Conservation (phyloP, 2,888 invertebrate genomes). For the Bombylius discolor region DNA sequence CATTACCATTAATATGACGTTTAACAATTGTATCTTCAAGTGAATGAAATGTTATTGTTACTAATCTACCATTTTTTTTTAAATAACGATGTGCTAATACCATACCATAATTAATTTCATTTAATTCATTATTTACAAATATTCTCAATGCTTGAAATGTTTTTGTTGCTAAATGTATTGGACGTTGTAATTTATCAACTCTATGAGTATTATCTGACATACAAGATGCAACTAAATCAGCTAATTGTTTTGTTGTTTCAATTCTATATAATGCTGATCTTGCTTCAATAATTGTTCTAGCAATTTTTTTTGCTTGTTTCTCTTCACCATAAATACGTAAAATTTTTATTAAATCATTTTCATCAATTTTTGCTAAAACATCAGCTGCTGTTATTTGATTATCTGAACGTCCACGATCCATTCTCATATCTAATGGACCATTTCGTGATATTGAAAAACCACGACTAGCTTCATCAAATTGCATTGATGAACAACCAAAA, state of each 20-base stretch:
- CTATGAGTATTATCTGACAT: slow-evolving; percentile 40
- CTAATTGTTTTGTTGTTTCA: slow-evolving; percentile 70
- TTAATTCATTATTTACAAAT: slow-evolving; percentile 91
- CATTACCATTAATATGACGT: slow-evolving; percentile 67
- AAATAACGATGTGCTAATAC: slow-evolving; percentile 62
- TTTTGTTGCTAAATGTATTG: slow-evolving; percentile 75
- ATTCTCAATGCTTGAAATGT: slow-evolving; percentile 87
- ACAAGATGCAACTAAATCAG: slow-evolving; percentile 55
- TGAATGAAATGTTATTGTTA: slow-evolving; percentile 82
- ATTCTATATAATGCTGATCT: slow-evolving; percentile 62
- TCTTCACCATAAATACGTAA: slow-evolving; percentile 90
- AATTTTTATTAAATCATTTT: slow-evolving; percentile 65
- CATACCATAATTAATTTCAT: slow-evolving; percentile 84
- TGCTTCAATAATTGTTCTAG: slow-evolving; percentile 73
- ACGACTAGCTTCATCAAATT: slow-evolving; percentile 65
- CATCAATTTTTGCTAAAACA: slow-evolving; percentile 65
- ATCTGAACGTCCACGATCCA: slow-evolving; percentile 65
- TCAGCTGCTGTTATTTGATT: slow-evolving; percentile 74
- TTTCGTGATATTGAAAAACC: slow-evolving; percentile 78
- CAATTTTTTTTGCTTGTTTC: slow-evolving; percentile 71
- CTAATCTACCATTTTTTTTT: slow-evolving; percentile 62
- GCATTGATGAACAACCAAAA: slow-evolving; percentile 93
- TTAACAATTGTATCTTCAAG: slow-evolving; percentile 90
- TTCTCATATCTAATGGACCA: slow-evolving; percentile 90
- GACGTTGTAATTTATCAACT: slow-evolving; percentile 60